Conservation (phyloP, 1,140 invertebrate genomes). For the Drosophila mojavensis region DNA sequence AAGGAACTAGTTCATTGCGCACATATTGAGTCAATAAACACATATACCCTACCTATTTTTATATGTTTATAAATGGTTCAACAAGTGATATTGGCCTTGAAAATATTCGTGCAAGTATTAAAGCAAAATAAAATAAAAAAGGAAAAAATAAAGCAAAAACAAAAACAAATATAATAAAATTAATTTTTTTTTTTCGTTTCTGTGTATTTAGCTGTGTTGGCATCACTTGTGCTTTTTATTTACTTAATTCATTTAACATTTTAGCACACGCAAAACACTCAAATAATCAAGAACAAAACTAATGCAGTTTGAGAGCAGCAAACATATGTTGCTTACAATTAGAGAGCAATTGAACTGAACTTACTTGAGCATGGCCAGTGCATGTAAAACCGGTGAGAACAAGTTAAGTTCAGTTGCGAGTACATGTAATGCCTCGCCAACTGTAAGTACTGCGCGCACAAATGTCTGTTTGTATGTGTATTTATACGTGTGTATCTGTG, state of each 20-base stretch:
- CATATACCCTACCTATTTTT: constrained; percentile 3
- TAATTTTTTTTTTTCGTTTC: constrained; percentile 42
- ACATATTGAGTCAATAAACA: background rate
- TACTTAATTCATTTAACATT: constrained; percentile 66
- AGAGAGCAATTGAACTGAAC: constrained; percentile 31
- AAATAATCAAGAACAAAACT: background rate
- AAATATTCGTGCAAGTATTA: constrained; percentile 43
- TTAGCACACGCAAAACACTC: constrained; percentile 38
- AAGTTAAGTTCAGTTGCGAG: constrained; percentile 18
- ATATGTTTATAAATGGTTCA: constrained; percentile 17
- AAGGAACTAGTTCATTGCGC: constrained; percentile 9
- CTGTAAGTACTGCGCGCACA: constrained; percentile 18
- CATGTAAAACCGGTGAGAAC: constrained; percentile 58
- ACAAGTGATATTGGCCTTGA: constrained; percentile 79
- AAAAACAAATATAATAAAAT: constrained; percentile 26
- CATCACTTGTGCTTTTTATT: constrained; percentile 60
- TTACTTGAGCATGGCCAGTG: constrained; percentile 67
- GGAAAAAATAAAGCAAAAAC: constrained; percentile 15
- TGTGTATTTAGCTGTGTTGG: constrained; percentile 47
- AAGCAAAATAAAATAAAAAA: constrained; percentile 19
- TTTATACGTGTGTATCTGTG: constrained; percentile 19
- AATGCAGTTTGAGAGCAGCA: constrained; percentile 39
- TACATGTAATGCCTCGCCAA: constrained; percentile 20
- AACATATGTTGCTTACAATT: constrained; percentile 54
- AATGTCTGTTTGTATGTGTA: constrained; percentile 14